Evolutionary conservation across 1,140 invertebrate species (phyloP).

Genomic region (Ruditapes philippinarum): DNA sequence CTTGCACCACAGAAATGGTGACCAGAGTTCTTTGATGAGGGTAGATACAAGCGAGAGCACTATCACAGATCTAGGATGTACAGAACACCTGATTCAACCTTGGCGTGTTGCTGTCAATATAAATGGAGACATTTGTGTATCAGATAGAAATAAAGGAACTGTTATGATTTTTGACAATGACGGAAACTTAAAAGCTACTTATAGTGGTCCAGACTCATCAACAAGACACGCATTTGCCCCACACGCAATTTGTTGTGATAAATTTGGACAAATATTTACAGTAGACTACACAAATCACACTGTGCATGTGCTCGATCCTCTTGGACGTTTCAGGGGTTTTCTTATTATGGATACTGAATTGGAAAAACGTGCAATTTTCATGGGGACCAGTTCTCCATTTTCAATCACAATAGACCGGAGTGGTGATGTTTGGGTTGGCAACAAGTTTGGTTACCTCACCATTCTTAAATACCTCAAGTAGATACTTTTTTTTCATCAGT

Average conservation of each 20-base stretch:
- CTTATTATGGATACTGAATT: slow-evolving; percentile 65
- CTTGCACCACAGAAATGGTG: slow-evolving; percentile 48
- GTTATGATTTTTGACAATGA: slow-evolving; percentile 52
- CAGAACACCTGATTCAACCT: slow-evolving; percentile 50
- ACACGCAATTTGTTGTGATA: slow-evolving; percentile 57
- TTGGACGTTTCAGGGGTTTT: slow-evolving; percentile 60
- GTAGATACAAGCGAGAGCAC: background rate
- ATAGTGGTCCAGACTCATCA: slow-evolving; percentile 18
- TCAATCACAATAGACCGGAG: slow-evolving; percentile 56
- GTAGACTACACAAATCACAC: slow-evolving; percentile 65
- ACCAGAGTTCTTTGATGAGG: slow-evolving; percentile 27
- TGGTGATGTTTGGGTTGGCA: slow-evolving; percentile 63
- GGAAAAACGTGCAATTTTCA: slow-evolving; percentile 59
- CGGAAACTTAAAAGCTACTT: slow-evolving; percentile 45
- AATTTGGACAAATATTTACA: slow-evolving; percentile 57
- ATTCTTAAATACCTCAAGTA: slow-evolving; percentile 58
- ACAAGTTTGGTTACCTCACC: slow-evolving; percentile 64
- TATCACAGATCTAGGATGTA: background rate
- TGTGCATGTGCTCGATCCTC: slow-evolving; percentile 59
- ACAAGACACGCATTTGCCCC: slow-evolving; percentile 57
- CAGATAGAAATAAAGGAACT: slow-evolving; percentile 62
- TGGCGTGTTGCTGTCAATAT: slow-evolving; percentile 59
- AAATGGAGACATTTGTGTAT: slow-evolving; percentile 66
- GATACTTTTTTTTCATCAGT: too few relatives aligned
- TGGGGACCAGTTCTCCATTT: slow-evolving; percentile 67